Base-by-base conservation (phyloP, 2,113 vertebrate species). In the Gobius niger region DNA sequence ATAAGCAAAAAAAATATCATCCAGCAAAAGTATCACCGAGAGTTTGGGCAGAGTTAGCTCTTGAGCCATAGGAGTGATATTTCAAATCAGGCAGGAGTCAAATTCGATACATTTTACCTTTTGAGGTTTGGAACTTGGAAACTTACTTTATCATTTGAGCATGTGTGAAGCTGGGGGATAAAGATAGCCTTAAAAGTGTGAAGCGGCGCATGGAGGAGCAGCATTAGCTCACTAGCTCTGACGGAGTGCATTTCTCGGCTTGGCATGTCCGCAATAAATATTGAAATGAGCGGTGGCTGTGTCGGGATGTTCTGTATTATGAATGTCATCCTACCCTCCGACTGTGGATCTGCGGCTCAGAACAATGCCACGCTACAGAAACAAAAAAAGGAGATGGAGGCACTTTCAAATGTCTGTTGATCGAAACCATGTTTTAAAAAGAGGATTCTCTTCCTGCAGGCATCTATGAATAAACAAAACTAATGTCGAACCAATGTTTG, bases 231-330 rank as follows among this genome's bases (percentile, higher is more conserved):
- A 68, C 63, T 56, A 57, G 56, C 67, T 84, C 61, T 63, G 34
- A 67, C n/a, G 34, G 44, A 0, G 1, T 65, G 75, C 70, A 63
- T 74, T 65, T 24, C 73, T 76, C 42, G 42, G 76, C 53, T 71
- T 63, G 15, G 68, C 68, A 42, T 70, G 73, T 69, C 44, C 67
- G 78, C 66, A 65, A 78, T 81, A 87, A 89, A 86, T 82, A 86
- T 76, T 85, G 65, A 86, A 86, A 80, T 80, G 46, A 5, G 63
- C 18, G 5, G 56, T 41, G 65, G 65, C 64, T 73, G 74, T 42
- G 68, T 64, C 68, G 67, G 78, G 78, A 88, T 82, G 74, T 66
- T 57, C 73, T 85, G 72, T 73, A 85, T 86, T 82, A 85, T 80
- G 72, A 82, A 85, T 88, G 75, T 81, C 76, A 80, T 51, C 13